phyloP scores from a whole-genome alignment of 2,113 vertebrate genomes.

The Tragelaphus imberbis region DNA sequence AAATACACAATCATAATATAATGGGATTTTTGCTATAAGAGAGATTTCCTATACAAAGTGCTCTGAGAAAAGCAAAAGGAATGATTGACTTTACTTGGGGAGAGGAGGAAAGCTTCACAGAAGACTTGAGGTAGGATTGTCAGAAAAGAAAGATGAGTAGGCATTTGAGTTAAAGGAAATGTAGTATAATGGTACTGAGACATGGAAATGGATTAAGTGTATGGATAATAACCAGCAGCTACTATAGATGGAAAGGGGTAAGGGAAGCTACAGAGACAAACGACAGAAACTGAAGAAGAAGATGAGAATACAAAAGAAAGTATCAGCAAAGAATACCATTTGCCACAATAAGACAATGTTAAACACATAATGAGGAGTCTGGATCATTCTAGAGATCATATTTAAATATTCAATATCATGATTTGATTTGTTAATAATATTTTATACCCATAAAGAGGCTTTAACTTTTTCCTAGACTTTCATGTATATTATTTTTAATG shows the following conservation, averaged over 20 bases:
- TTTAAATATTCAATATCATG: neutral
- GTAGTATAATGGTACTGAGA: neutral
- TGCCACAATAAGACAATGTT: neutral
- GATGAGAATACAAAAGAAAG: neutral
- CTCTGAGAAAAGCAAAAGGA: neutral
- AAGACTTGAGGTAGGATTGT: neutral
- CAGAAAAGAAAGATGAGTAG: neutral
- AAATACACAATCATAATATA: neutral
- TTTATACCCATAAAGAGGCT: neutral
- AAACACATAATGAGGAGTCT: neutral
- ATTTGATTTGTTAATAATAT: constrained; percentile 19
- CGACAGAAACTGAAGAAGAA: neutral
- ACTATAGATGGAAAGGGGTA: neutral
- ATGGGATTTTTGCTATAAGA: neutral
- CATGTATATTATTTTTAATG: neutral
- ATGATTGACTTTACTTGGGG: neutral
- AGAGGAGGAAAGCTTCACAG: neutral
- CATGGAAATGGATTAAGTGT: neutral
- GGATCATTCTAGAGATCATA: neutral
- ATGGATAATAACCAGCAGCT: neutral
- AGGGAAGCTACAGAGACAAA: neutral
- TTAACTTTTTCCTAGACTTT: neutral
- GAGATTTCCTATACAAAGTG: neutral
- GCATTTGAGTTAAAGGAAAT: neutral
- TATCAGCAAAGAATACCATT: neutral